Conservation (phyloP, 1,140 invertebrate genomes). For the Plectrocnemia conspersa region DNA sequence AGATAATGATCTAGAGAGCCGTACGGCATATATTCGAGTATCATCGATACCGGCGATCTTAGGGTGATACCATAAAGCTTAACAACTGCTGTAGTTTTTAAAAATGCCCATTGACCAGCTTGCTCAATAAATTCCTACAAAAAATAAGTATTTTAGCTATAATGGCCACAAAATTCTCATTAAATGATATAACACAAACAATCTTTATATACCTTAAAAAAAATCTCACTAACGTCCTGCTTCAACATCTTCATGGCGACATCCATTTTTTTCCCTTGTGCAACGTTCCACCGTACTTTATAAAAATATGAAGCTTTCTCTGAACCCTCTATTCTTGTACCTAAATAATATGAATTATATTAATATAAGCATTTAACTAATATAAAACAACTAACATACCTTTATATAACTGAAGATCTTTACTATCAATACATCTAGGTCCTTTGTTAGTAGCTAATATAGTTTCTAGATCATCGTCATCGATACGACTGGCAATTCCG, state of each 20-base stretch:
- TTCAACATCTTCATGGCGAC: constrained; percentile 73
- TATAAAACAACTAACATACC: constrained; percentile 43
- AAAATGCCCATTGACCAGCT: constrained; percentile 67
- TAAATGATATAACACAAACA: not conserved
- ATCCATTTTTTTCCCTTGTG: constrained; percentile 65
- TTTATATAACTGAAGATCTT: constrained; percentile 61
- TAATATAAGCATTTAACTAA: not conserved
- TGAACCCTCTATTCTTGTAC: constrained; percentile 56
- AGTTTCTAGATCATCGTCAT: constrained; percentile 47
- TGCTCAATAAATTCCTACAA: constrained; percentile 71
- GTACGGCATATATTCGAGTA: constrained; percentile 72
- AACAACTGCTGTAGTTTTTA: constrained; percentile 69
- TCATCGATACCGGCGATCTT: constrained; percentile 67
- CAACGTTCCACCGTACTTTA: constrained; percentile 62
- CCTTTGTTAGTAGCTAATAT: constrained; percentile 46
- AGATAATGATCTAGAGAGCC: constrained; percentile 64
- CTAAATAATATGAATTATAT: constrained; percentile 39
- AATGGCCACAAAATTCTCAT: not conserved
- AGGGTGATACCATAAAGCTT: constrained; percentile 73
- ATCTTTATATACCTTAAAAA: constrained; percentile 54
- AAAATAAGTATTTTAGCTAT: constrained; percentile 30
- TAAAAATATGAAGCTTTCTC: constrained; percentile 59
- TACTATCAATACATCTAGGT: constrained; percentile 57
- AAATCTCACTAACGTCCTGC: constrained; percentile 54
- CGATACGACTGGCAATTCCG: constrained; percentile 43